These are phyloP conservation scores for Scaptomyza cyrtandrae DNA, from an alignment of 2,888 invertebrate species.

Conservation along the genomic window DNA sequence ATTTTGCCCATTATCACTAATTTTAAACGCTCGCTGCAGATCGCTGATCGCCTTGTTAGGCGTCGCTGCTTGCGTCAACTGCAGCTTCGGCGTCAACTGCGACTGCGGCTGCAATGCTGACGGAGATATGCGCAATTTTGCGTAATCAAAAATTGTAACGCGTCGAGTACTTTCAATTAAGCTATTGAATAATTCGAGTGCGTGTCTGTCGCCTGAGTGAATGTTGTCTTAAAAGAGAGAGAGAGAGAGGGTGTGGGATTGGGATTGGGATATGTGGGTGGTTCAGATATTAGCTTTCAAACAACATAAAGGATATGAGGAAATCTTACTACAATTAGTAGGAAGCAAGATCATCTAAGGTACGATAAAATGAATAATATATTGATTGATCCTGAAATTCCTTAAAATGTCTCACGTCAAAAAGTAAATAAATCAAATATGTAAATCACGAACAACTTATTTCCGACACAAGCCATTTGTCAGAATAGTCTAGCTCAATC, in stretches of 20 bases:
- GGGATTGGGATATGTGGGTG: not conserved
- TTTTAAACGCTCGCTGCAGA: slow-evolving; percentile 64
- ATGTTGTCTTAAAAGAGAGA: slow-evolving; percentile 46
- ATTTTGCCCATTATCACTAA: slow-evolving; percentile 80
- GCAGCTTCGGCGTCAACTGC: too few species aligned
- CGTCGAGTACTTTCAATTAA: slow-evolving; percentile 79
- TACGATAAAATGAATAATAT: too few species aligned
- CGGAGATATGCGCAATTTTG: slow-evolving; percentile 58
- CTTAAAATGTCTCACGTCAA: too few species aligned
- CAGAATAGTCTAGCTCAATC: slow-evolving; percentile 4
- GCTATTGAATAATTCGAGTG: slow-evolving; percentile 75
- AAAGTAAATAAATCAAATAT: too few species aligned
- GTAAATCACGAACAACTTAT: slow-evolving; percentile 10
- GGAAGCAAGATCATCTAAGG: too few species aligned
- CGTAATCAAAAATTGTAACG: slow-evolving; percentile 76
- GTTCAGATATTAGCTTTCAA: too few species aligned
- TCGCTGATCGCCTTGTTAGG: slow-evolving; percentile 59
- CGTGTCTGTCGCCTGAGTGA: slow-evolving; percentile 65
- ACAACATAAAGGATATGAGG: too few species aligned
- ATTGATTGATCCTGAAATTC: too few species aligned
- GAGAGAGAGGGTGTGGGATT: slow-evolving; percentile 17
- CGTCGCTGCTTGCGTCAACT: slow-evolving; percentile 46
- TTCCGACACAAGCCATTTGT: slow-evolving; percentile 27
- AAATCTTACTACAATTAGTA: too few species aligned
- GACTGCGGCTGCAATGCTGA: slow-evolving; percentile 20